A percentile compares a stretch with the other conserved stretches of the same genome.
Conservation (phyloP, 2,797 vertebrate species). For the Propithecus perrieri region DNA sequence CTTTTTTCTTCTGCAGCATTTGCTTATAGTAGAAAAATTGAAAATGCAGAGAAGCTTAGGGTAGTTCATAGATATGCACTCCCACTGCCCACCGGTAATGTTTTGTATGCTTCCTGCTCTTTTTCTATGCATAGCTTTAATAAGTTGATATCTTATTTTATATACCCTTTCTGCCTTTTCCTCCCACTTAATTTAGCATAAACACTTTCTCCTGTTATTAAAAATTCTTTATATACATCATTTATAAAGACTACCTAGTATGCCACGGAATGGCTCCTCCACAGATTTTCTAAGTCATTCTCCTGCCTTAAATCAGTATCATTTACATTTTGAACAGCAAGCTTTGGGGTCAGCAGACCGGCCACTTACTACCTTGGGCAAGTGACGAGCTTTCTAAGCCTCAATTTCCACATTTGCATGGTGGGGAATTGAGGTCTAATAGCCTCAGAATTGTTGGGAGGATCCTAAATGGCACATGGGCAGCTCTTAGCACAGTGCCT, state of each 20-base stretch:
- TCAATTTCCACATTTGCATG: neutral
- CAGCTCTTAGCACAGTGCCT: neutral
- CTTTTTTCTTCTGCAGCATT: neutral
- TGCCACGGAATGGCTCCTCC: accelerated
- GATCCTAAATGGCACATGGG: accelerated
- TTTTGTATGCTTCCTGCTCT: neutral
- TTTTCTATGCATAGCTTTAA: neutral
- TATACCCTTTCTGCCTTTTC: neutral
- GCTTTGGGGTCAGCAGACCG: neutral
- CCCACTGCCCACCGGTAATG: accelerated
- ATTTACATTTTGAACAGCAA: neutral
- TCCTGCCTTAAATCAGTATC: neutral
- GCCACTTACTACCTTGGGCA: neutral
- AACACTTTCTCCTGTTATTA: neutral
- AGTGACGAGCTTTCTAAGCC: neutral
- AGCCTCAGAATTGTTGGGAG: neutral
- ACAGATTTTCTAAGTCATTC: neutral
- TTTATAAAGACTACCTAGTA: neutral
- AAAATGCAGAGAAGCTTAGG: neutral
- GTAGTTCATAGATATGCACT: accelerated
- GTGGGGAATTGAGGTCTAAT: neutral
- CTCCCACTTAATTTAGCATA: neutral
- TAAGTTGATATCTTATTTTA: neutral
- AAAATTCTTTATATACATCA: neutral
- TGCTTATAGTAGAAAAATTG: neutral